Evolutionary conservation across 1,140 invertebrate species (phyloP).

Genomic region (Brachionus paranguensis): DNA sequence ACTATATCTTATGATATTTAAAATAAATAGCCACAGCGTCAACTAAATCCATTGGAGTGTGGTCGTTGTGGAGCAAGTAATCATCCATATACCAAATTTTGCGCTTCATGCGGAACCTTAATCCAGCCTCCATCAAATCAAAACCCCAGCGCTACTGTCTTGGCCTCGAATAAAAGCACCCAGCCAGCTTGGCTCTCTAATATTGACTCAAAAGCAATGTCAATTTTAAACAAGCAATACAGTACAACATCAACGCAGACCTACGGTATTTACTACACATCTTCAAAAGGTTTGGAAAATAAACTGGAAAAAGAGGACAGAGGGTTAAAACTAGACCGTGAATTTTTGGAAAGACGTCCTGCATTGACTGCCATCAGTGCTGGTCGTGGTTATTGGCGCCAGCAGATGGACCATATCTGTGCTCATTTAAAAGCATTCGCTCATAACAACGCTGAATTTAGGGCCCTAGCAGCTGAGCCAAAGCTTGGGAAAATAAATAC

Average conservation of each 20-base stretch:
- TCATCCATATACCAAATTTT: constrained; percentile 46
- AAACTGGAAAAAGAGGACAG: constrained; percentile 44
- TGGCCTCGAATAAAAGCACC: constrained; percentile 41
- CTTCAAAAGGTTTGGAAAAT: constrained; percentile 47
- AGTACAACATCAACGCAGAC: constrained; percentile 49
- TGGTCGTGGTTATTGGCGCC: constrained; percentile 56
- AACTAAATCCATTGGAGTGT: constrained; percentile 42
- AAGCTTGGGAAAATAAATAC: constrained; percentile 37
- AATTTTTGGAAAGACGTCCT: constrained; percentile 50
- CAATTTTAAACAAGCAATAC: constrained; percentile 35
- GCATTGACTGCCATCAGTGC: constrained; percentile 53
- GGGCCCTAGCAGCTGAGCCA: constrained; percentile 46
- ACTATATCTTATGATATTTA: neutral
- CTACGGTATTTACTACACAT: constrained; percentile 54
- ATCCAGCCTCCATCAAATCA: constrained; percentile 44
- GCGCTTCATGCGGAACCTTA: constrained; percentile 45
- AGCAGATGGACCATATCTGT: constrained; percentile 55
- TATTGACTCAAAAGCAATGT: constrained; percentile 35
- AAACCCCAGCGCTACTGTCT: constrained; percentile 45
- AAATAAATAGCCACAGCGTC: neutral
- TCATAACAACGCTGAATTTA: constrained; percentile 54
- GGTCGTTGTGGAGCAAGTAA: constrained; percentile 46
- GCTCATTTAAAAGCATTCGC: constrained; percentile 54
- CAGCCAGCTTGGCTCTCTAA: constrained; percentile 23
- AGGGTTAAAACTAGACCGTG: constrained; percentile 49